phyloP scores from a whole-genome alignment of 1,140 invertebrate species.

The Drosophila lacertosa region DNA sequence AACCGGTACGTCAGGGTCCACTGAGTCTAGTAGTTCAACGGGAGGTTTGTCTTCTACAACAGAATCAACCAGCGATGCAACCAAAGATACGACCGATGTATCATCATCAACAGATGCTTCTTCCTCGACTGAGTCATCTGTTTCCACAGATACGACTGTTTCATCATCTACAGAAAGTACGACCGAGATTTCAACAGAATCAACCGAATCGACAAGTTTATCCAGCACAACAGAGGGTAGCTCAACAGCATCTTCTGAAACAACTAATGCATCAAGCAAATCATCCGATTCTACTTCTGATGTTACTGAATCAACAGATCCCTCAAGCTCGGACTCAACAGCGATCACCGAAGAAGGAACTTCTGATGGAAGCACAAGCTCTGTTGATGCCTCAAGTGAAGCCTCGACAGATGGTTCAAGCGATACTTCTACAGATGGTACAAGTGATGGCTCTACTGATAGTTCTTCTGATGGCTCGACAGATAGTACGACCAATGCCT shows the following conservation, averaged over 20 bases:
- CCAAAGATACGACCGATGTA: constrained; percentile 31
- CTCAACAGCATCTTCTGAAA: constrained; percentile 3
- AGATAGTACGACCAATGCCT: constrained; percentile 2
- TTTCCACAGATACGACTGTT: constrained; percentile 47
- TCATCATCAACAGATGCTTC: constrained; percentile 47
- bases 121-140: constrained; percentile 45
- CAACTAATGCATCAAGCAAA: constrained; percentile 10
- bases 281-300: constrained; percentile 13
- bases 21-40: constrained; percentile 32
- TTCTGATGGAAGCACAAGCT: constrained; percentile 6
- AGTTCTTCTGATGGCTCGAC: constrained; percentile 13
- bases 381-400: constrained; percentile 19
- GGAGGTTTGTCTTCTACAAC: constrained; percentile 37
- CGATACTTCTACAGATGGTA: constrained; percentile 30
- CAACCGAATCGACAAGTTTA: constrained; percentile 46
- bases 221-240: constrained; percentile 27
- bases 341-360: constrained; percentile 1
- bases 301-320: constrained; percentile 6
- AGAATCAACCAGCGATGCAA: constrained; percentile 11
- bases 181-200: constrained; percentile 38
- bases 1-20: constrained; percentile 31
- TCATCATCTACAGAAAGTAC: constrained; percentile 42
- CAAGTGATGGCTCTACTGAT: constrained; percentile 14
- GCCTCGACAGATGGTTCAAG: constrained; percentile 16
- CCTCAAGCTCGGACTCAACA: constrained; percentile 7